Percentiles rank a stretch among this genome's conserved stretches.
phyloP scores from a whole-genome alignment of 2,888 invertebrate species.

The Pristionchus maxplancki region DNA sequence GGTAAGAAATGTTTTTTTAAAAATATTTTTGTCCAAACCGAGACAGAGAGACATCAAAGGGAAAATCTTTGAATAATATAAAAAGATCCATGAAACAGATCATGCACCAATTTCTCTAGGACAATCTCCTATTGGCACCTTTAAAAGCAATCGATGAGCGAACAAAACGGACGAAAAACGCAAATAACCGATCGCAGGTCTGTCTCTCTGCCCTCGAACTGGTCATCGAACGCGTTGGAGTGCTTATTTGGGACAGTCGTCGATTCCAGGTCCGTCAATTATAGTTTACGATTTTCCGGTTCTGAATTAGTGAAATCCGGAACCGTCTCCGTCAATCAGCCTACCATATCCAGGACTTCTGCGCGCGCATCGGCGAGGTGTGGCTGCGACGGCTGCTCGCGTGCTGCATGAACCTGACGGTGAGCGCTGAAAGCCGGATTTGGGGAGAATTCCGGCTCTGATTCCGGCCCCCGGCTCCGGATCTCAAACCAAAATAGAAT shows the following conservation, averaged over 20 bases:
- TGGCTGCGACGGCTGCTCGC: slow-evolving; percentile 61
- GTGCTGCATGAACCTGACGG: slow-evolving; percentile 64
- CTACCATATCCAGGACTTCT: not conserved
- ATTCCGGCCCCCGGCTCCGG: not conserved
- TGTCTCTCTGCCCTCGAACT: slow-evolving; percentile 70
- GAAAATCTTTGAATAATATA: too few species aligned
- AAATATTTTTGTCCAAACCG: too few species aligned
- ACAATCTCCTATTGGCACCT: too few species aligned
- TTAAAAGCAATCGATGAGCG: too few species aligned
- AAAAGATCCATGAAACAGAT: too few species aligned
- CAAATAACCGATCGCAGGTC: slow-evolving; percentile 53
- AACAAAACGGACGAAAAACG: too few species aligned
- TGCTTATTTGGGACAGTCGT: slow-evolving; percentile 55
- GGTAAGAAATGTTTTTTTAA: slow-evolving; percentile 61
- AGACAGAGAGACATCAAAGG: too few species aligned
- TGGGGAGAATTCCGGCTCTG: not conserved
- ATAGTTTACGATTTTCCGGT: not conserved
- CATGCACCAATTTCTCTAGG: too few species aligned
- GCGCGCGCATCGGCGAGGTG: slow-evolving; percentile 60
- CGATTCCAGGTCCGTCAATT: slow-evolving; percentile 47
- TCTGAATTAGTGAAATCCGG: not conserved
- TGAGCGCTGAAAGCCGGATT: not conserved
- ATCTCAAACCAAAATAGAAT: not conserved
- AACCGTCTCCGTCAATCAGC: not conserved
- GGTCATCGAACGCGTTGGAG: slow-evolving; percentile 70